phyloP scores from a whole-genome alignment of 1,140 invertebrate species.

The Dinoponera quadriceps region DNA sequence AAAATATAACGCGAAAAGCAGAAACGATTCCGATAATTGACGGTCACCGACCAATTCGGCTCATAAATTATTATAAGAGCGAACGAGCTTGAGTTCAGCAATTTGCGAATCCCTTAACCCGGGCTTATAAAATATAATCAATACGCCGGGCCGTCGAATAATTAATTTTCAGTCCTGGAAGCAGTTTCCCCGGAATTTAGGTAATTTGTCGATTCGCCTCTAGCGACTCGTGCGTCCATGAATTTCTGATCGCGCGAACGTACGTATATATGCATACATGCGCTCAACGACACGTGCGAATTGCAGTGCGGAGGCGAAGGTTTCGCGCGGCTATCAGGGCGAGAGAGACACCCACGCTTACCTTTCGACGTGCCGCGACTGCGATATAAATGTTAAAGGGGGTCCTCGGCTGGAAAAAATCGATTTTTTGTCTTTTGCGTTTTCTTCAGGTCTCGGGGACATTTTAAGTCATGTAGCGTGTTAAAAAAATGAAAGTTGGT shows the following conservation, averaged over 20 bases:
- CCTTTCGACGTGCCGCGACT: neutral
- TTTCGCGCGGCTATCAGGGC: neutral
- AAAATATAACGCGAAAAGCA: no score
- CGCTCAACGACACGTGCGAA: neutral
- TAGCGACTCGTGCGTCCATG: neutral
- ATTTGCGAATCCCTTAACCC: neutral
- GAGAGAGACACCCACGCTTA: conserved; percentile 6
- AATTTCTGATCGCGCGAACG: conserved; percentile 22
- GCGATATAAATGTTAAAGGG: neutral
- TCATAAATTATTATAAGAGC: conserved; percentile 14
- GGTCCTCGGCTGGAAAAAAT: no score
- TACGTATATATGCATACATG: neutral
- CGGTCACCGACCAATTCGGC: no score
- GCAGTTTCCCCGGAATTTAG: conserved; percentile 18
- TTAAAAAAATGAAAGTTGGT: no score
- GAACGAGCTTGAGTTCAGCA: neutral
- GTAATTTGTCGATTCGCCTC: conserved; percentile 22
- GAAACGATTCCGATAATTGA: conserved; percentile 1
- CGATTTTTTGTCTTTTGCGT: no score
- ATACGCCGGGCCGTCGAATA: neutral
- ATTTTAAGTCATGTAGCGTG: no score
- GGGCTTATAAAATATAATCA: conserved; percentile 8
- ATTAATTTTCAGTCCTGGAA: conserved; percentile 24
- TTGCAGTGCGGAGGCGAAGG: neutral
- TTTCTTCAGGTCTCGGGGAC: no score